Base-by-base conservation (phyloP, 2,797 vertebrate species). In the Bradypodion pumilum region DNA sequence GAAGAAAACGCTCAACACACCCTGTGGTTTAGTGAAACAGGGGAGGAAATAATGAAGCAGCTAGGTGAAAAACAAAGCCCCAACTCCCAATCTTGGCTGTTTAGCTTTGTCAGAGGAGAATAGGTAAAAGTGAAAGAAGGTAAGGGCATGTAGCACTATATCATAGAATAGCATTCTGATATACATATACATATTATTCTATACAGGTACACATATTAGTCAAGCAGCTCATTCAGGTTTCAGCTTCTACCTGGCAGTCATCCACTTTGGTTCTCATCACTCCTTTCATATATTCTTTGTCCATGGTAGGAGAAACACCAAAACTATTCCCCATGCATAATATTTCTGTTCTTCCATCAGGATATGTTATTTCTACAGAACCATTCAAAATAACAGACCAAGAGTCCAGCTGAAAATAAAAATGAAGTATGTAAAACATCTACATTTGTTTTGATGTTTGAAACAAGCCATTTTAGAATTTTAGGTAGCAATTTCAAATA, bases 231-330 rank as follows among this genome's bases (percentile, higher is more conserved):
- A 77, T 29, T 75, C 29, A 80, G 25, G 80, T 68, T 81, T 86
- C 19, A 9, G 23, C 10, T 79, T 90, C 56, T 96, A 99, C 99
- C 98, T 99, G 99, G 95, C 99, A 99, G 94, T 99, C 99, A 91
- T 99, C 99, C 96, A 99, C 98, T 94, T 99, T 99, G 84, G 99
- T 99, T 96, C 97, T 98, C 99, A 99, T 99, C 72, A 99, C 96
- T 7, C 99, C 98, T 95, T 99, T 99, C 99, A 99, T 99, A 89
- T 97, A 98, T 83, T 99, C 98, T 91, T 99, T 99, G 90, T 99
- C 98, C 98, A 99, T 97, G 79, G 98, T 98, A 66, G 99, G 98
- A 1, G 98, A 99, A 87, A 99, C 99, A 65, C 99, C 99, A n/a
- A 99, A 99, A 89, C 99, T 99, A 94, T 99, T 99, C 49, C 99